Base-by-base conservation (phyloP, 2,888 invertebrate species). In the Platycnemis pennipes region DNA sequence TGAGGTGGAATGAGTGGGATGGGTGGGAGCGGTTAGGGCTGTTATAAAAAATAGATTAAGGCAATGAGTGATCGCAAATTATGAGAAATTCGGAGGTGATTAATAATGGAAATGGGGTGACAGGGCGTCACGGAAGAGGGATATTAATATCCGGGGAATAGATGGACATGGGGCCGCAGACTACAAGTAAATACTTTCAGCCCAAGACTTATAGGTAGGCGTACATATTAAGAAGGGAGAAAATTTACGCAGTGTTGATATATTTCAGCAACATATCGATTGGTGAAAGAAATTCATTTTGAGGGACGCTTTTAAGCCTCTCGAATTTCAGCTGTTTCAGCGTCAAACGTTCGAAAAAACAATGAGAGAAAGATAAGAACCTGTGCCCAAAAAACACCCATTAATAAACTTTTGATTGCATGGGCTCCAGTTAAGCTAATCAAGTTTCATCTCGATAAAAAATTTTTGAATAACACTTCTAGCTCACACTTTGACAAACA, bases 181-280 rank as follows among this genome's bases (percentile, higher is more conserved):
- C 42, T 44, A 22, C 63, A 5, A n/a, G 77, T 37, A 77, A 77
- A 77, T 77, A 37, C 77, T 31, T 16, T 77, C 77, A 37, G 37
- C 26, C 37, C 56, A 45, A 91, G 91, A 91, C n/a, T 91, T 91
- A 91, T 91, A 13, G 63, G 91, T 69, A 69, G 91, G 91, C 91
- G 91, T 91, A 69, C 91, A 91, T 91, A 91, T 69, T 44, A 91
- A 45, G 89, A 19, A 63, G 37, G 37, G 69, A 11, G 5, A 86
- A 44, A n/a, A 69, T 77, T 37, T 7, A 77, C 31, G 77, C 11
- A 37, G 77, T 31, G 77, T 77, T 77, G 77, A 77, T 77, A 77
- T 26, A 77, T 77, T 77, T 77, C 37, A 26, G 4, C 77, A 13
- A 77, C 31, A 77, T 77, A 77, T 77, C 77, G 77, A 77, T 77